A percentile compares a stretch with the other conserved stretches of the same genome.
These are phyloP conservation scores for Mycalesis mineus DNA, from an alignment of 2,888 invertebrate species.

Conservation along the genomic window DNA sequence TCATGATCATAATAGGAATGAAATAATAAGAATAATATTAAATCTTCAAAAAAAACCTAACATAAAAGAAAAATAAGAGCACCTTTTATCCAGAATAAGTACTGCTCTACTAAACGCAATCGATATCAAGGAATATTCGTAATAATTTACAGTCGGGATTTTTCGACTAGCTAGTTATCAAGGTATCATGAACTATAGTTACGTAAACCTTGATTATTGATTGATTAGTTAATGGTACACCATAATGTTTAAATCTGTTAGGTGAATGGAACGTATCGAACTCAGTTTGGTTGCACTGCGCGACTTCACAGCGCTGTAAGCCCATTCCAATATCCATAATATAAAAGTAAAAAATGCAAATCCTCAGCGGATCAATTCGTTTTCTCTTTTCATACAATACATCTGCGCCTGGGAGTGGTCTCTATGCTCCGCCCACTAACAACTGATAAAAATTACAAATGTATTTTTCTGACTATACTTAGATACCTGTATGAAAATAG, in stretches of 20 bases:
- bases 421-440: constrained; percentile 40
- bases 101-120: no score
- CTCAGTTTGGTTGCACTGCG: background rate
- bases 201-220: background rate
- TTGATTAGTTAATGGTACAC: background rate
- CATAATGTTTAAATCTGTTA: background rate
- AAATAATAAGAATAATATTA: no score
- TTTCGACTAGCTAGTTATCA: no score
- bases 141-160: no score
- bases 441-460: background rate
- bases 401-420: constrained; percentile 49
- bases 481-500: background rate
- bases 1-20: no score
- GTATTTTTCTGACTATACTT: background rate
- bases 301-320: background rate
- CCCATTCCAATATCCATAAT: background rate
- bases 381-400: constrained; percentile 40
- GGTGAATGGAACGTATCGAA: no score
- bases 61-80: no score
- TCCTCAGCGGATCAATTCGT: constrained; percentile 47
- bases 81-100: no score
- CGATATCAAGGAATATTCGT: no score
- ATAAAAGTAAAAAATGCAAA: constrained; percentile 38
- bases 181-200: no score
- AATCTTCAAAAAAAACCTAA: no score